Evolutionary conservation across 1,140 invertebrate species (phyloP), one percentile per base, ranked within the genome.

Genomic region (Macrobrachium rosenbergii): DNA sequence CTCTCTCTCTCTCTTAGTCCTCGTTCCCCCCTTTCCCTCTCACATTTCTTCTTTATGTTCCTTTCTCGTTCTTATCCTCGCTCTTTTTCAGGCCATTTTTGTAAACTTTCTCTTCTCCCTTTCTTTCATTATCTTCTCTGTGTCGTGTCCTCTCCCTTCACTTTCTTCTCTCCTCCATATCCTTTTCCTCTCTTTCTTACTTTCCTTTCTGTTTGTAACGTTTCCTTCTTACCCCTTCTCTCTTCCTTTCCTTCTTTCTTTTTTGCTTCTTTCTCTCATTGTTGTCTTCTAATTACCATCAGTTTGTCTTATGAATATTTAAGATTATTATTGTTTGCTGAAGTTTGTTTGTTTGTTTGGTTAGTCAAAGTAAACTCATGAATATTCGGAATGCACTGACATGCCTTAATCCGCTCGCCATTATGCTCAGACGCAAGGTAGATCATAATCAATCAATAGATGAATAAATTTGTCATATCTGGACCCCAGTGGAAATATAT

Each of bases 111-210:
- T 78, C 76, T 78, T 58, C 23, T 3, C 45, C 19, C 45, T 58
- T 59, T 58, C 45, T 45, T 77, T 52, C 21, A 1, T 77, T 21
- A 16, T 52, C 52, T 17, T 77, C 43, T 3, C 28, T 37, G 28
- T 37, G 28, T 77, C 43, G 1, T 52, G 5, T 21, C 45, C 75
- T 77, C 45, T 45, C 21, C 21, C 10, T 2, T 16, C 45, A 14
- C 52, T 21, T 77, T 52, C 52, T 21, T 2, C 16, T 58, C 17
- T 2, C 7, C 17, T 16, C 58, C 17, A 43, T 58, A 17, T 43
- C 23, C 80, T 82, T n/a, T 82, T 52, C 19, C 62, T 69, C 23
- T 64, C 80, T 43, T 52, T 82, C 80, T 67, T 60, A 67, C 80
- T 82, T 21, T 23, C 79, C 64, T 64, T 62, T 45, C 28, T 64